phyloP scores from a whole-genome alignment of 2,797 vertebrate species.

The Myotis myotis region DNA sequence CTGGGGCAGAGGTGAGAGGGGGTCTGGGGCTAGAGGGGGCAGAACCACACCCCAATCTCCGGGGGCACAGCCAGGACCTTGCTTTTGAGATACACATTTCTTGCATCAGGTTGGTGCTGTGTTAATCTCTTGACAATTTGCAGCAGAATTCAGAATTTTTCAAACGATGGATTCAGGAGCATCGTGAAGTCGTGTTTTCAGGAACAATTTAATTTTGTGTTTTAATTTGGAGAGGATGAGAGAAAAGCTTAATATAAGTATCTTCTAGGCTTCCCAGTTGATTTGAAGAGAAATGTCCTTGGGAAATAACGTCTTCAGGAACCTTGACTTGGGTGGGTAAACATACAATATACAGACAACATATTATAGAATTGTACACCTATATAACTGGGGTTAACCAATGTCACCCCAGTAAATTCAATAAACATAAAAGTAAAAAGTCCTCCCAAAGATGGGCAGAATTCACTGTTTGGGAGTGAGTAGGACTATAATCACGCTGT shows the following conservation, averaged over 20 bases:
- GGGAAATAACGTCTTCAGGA: background rate
- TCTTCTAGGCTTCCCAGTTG: background rate
- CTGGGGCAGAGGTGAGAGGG: background rate
- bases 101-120: background rate
- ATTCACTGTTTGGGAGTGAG: background rate
- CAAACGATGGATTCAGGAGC: background rate
- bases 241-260: background rate
- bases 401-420: background rate
- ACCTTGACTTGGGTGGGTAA: background rate
- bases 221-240: background rate
- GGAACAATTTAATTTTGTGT: background rate
- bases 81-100: background rate
- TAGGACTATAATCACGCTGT: background rate
- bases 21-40: background rate
- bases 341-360: background rate
- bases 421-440: background rate
- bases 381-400: background rate
- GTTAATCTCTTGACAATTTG: background rate
- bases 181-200: background rate
- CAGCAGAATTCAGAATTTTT: background rate
- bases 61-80: background rate
- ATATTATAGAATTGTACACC: background rate
- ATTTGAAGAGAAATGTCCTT: background rate
- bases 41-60: background rate
- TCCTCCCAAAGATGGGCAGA: background rate